A percentile compares a stretch with the other conserved stretches of the same genome.
Evolutionary conservation across 2,888 invertebrate species (phyloP).

Genomic region (Saturnia pavonia): DNA sequence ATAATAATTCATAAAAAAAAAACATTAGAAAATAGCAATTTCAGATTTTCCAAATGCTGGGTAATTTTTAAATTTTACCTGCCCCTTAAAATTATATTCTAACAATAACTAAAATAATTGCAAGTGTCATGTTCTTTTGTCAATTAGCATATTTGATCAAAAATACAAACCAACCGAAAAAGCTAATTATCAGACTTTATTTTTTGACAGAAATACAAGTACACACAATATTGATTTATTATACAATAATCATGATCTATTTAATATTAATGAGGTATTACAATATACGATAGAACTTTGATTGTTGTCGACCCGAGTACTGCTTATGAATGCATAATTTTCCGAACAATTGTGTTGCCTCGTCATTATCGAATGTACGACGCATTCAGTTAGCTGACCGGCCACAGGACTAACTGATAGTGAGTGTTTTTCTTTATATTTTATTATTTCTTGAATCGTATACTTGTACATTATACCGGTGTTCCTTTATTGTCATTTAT

Average conservation of each 20-base stretch:
- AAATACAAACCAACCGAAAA: neutral
- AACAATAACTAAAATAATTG: no score
- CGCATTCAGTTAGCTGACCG: neutral
- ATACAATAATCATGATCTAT: neutral
- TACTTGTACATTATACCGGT: neutral
- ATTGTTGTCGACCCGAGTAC: constrained; percentile 4
- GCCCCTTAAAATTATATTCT: no score
- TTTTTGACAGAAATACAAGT: neutral
- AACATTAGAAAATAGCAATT: no score
- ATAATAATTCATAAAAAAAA: no score
- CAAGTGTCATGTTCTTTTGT: no score
- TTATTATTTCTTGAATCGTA: neutral
- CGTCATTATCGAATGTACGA: constrained; percentile 5
- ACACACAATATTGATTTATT: no score
- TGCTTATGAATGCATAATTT: constrained; percentile 11
- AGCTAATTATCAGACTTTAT: neutral
- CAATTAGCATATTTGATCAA: no score
- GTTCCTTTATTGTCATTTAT: neutral
- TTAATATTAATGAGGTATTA: constrained; percentile 7
- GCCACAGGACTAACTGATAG: constrained; percentile 1
- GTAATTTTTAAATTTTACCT: no score
- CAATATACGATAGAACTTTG: neutral
- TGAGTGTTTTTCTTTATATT: constrained; percentile 2
- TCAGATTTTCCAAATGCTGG: no score
- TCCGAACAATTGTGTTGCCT: neutral